A percentile compares a stretch with the other conserved stretches of the same genome.
phyloP scores from a whole-genome alignment of 1,140 invertebrate species.

The Drosophila subpulchrella region DNA sequence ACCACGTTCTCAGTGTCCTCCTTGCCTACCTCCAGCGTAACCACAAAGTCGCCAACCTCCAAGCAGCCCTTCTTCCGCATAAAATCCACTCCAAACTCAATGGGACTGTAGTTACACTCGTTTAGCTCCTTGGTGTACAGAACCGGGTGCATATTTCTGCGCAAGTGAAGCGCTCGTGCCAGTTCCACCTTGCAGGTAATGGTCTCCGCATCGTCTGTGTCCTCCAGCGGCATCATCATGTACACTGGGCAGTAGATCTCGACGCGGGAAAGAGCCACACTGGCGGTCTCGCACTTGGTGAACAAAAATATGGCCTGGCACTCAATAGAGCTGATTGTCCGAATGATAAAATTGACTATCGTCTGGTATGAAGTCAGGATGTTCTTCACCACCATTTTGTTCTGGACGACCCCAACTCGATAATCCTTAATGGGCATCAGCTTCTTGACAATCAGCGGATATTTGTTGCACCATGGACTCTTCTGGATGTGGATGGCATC shows the following conservation, averaged over 20 bases:
- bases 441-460: conserved; percentile 80
- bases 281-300: conserved; percentile 67
- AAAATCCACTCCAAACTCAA: conserved; percentile 78
- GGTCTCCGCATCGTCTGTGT: conserved; percentile 39
- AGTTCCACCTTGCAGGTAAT: conserved; percentile 63
- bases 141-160: conserved; percentile 65
- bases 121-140: conserved; percentile 69
- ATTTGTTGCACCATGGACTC: conserved; percentile 80
- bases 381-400: conserved; percentile 54
- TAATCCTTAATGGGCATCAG: conserved; percentile 73
- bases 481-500: conserved; percentile 81
- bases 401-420: conserved; percentile 61
- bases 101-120: conserved; percentile 54
- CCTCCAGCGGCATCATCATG: conserved; percentile 60
- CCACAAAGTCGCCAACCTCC: conserved; percentile 75
- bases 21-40: conserved; percentile 71
- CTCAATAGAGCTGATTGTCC: conserved; percentile 78
- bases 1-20: conserved; percentile 68
- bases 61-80: conserved; percentile 66
- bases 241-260: conserved; percentile 81
- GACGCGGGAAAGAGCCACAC: conserved; percentile 58
- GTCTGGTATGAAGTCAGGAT: conserved; percentile 70
- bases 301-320: conserved; percentile 74
- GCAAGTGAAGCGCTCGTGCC: conserved; percentile 58
- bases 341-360: conserved; percentile 77